Evolutionary conservation across 2,888 invertebrate species (phyloP), one percentile per base, ranked within the genome.

Genomic region (Nomada ruficornis): DNA sequence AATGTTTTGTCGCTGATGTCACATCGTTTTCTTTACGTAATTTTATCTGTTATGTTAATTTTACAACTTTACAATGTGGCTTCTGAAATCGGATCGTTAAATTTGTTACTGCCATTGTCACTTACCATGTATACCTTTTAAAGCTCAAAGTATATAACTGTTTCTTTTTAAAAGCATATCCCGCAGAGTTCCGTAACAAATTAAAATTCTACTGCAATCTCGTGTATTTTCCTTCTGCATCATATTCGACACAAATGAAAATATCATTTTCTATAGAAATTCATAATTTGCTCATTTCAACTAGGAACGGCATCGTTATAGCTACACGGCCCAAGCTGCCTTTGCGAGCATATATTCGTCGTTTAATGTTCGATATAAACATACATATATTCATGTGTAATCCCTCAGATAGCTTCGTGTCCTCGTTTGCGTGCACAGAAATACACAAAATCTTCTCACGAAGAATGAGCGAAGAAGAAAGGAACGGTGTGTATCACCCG

Each of bases 401-500:
- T 81, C 54, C 54, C 47, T 77, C 47, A 11, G 68, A 70, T 69
- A 77, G 72, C 44, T 26, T 54, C 63, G 59, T 44, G 73, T 69
- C 23, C 57, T 36, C 59, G 73, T 69, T 78, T 65, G 81, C 73
- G 70, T 78, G 79, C 29, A 73, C 57, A 47, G 60, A 65, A 70
- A 63, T 77, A 77, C 67, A 71, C 60, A 64, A 71, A 63, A 80
- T 75, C 54, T 67, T 74, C 67, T 65, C 60, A 80, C 71, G 68
- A 68, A 63, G 54, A 78, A 69, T 11, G 64, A 78, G 59, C 23
- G n/a, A 65, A 65, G 67, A 80, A 80, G 70, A 82, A 78, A 75
- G 65, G 71, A 47, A 62, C 47, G 55, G 75, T 52, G 80, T 67
- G 72, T 72, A 83, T 78, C 86, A 80, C 72, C 74, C 73, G 71